Conservation (phyloP, 2,113 vertebrate species). For the Boulengeromyrus knoepffleri region DNA sequence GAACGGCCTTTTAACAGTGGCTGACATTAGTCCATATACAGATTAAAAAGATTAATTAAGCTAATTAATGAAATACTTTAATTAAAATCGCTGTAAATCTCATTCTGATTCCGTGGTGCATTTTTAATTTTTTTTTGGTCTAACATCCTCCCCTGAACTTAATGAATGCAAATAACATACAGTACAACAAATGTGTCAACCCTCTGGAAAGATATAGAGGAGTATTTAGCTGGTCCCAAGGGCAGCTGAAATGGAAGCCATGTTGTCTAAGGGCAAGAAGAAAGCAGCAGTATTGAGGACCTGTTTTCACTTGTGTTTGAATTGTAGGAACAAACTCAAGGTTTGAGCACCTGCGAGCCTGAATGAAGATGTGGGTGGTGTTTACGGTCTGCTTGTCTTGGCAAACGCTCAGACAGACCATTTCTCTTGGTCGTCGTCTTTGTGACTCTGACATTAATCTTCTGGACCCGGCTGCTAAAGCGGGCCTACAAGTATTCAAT, state of each 20-base stretch:
- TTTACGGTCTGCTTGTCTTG: not conserved
- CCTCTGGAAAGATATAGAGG: not conserved
- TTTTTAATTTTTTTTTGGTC: not conserved
- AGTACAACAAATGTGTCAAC: slow-evolving; percentile 1
- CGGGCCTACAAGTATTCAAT: not conserved
- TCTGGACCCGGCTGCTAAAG: not conserved
- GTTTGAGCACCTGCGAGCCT: not conserved
- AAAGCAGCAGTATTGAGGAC: not conserved
- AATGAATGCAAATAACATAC: slow-evolving; percentile 12
- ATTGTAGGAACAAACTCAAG: not conserved
- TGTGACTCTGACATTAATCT: slow-evolving; percentile 13
- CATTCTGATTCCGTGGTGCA: not conserved
- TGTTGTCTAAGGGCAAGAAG: not conserved
- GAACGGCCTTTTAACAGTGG: not conserved
- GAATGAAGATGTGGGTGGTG: not conserved
- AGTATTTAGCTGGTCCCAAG: slow-evolving; percentile 8
- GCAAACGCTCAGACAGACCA: not conserved
- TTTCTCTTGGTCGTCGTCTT: not conserved
- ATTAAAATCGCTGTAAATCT: not conserved
- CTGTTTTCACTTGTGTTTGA: not conserved
- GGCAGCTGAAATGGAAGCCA: slow-evolving; percentile 5
- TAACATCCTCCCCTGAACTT: not conserved
- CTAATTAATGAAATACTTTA: not conserved
- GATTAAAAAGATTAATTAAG: not conserved
- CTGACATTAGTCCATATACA: not conserved